Evolutionary conservation across 2,797 vertebrate genomes (phyloP).

Genomic region (Malacoraja senta): DNA sequence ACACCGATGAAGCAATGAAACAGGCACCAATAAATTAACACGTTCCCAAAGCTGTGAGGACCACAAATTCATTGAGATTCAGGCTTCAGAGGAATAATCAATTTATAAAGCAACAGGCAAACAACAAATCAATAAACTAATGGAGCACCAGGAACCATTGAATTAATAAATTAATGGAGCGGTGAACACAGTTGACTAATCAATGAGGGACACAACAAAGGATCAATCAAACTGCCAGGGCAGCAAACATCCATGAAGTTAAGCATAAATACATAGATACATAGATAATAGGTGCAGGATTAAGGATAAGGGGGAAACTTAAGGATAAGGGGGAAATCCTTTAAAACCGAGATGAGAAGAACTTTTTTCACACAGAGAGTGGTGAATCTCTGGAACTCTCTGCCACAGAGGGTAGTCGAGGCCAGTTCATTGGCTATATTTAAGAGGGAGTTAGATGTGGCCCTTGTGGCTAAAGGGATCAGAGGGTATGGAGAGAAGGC

Average conservation of each 20-base stretch:
- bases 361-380: too few relatives aligned
- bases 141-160: not conserved
- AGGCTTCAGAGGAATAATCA: not conserved
- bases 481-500: too few relatives aligned
- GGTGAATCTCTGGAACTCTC: too few relatives aligned
- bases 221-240: not conserved
- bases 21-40: not conserved
- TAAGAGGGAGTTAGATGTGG: too few relatives aligned
- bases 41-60: not conserved
- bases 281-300: too few relatives aligned
- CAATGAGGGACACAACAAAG: not conserved
- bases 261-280: not conserved
- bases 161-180: conserved; percentile 22
- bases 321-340: too few relatives aligned
- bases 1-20: not conserved
- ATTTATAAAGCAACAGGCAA: conserved; percentile 16
- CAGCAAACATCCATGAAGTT: not conserved
- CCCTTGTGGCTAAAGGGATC: too few relatives aligned
- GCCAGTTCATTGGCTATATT: too few relatives aligned
- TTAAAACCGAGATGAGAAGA: too few relatives aligned
- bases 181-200: conserved; percentile 12
- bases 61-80: not conserved
- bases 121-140: conserved; percentile 8
- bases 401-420: too few relatives aligned
- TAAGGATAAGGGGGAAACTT: too few relatives aligned